These are phyloP conservation scores for Netelia melanura DNA, from an alignment of 2,888 invertebrate genomes.

Conservation along the genomic window DNA sequence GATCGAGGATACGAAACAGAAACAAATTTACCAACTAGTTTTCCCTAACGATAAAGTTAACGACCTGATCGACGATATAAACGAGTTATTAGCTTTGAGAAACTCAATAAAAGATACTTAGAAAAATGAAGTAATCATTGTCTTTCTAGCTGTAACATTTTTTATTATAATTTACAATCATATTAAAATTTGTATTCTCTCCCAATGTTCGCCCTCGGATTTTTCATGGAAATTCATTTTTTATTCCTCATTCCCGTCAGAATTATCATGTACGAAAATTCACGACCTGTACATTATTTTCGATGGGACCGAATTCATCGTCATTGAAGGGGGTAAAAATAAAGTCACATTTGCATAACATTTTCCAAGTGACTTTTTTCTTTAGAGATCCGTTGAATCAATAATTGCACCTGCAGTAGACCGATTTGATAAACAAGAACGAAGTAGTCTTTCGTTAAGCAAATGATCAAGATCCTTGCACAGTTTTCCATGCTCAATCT, in stretches of 20 bases:
- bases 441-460: slow-evolving; percentile 4
- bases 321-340: background rate
- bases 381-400: slow-evolving; percentile 33
- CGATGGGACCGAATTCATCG: slow-evolving; percentile 17
- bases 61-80: slow-evolving; percentile 54
- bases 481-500: slow-evolving; percentile 10
- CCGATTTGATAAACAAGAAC: slow-evolving; percentile 31
- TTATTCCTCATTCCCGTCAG: slow-evolving; percentile 37
- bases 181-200: slow-evolving; percentile 70
- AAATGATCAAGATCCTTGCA: slow-evolving; percentile 6
- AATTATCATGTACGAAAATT: slow-evolving; percentile 35
- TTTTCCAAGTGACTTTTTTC: slow-evolving; percentile 22
- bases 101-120: slow-evolving; percentile 31
- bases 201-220: slow-evolving; percentile 57
- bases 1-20: slow-evolving; percentile 81
- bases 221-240: slow-evolving; percentile 62
- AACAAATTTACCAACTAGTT: slow-evolving; percentile 72
- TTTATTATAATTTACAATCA: slow-evolving; percentile 69
- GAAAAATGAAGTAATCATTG: slow-evolving; percentile 38
- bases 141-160: slow-evolving; percentile 69
- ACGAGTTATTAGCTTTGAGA: slow-evolving; percentile 19
- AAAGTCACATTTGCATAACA: background rate
- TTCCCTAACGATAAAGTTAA: slow-evolving; percentile 60
- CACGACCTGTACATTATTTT: slow-evolving; percentile 15
- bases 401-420: slow-evolving; percentile 55